Base-by-base conservation (phyloP, 2,797 vertebrate species). In the Buceros bicornis region DNA sequence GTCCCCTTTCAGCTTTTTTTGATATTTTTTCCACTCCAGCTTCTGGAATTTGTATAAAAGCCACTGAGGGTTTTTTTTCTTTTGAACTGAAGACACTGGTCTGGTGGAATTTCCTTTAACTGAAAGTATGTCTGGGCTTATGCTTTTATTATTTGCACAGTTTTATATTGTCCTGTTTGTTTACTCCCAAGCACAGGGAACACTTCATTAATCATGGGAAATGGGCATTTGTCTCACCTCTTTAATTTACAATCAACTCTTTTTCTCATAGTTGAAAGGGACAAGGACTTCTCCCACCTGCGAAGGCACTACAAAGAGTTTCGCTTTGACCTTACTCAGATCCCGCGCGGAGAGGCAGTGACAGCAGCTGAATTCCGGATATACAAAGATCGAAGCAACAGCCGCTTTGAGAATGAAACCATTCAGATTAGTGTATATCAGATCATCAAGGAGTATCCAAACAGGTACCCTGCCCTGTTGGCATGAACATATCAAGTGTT, bases 221-320 rank as follows among this genome's bases (percentile, higher is more conserved):
- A 64, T 47, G 61, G 61, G 31, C 89, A 77, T 94, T 90, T 3
- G 3, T 83, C 93, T 97, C 89, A 93, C 22, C 1, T 76, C 69
- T 94, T 95, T 80, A 73, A 89, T 95, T 91, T 69, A n/a, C 71
- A 82, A 84, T 90, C n/a, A 88, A 45, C 73, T 93, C 62, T 94
- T 88, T 94, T 84, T 94, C 94, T 97, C 90, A 66, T 92, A 99
- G 99, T 99, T 95, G 99, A 99, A 98, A 98, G 99, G 98, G 99
- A 99, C 97, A 99, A 99, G 97, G 99, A 99, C 97, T 99, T 99
- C 98, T 99, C 99, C 96, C 99, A 99, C 98, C 99, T 99, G 93
- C 98, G 99, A 97, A 98, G 99, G 97, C 99, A 99, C 98, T 99
- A 99, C 98, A 99, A 99, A 97, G 99, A 99, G 97, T 99, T 99